phyloP scores from a whole-genome alignment of 2,113 vertebrate genomes.

The Pteropus alecto region DNA sequence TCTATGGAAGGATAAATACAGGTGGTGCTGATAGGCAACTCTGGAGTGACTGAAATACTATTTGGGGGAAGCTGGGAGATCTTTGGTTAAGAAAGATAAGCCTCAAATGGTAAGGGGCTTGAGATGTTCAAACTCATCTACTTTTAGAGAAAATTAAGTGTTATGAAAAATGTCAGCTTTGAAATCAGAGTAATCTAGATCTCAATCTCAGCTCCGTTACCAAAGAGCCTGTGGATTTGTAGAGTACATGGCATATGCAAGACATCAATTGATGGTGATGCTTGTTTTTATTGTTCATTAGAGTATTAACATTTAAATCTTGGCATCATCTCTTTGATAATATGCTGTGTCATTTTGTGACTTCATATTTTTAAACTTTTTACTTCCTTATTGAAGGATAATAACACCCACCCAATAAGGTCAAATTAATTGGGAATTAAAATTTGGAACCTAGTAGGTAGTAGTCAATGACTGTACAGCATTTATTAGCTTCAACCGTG shows the following conservation, averaged over 20 bases:
- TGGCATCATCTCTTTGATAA: not conserved
- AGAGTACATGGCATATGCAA: not conserved
- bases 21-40: not conserved
- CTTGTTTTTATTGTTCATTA: not conserved
- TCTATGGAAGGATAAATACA: not conserved
- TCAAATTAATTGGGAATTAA: not conserved
- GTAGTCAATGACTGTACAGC: not conserved
- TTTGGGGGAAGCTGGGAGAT: not conserved
- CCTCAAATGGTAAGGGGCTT: not conserved
- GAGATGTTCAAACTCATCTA: not conserved
- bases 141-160: not conserved
- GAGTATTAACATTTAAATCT: not conserved
- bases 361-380: not conserved
- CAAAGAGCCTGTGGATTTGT: not conserved
- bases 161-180: not conserved
- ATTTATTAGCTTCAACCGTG: not conserved
- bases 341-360: not conserved
- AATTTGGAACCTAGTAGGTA: not conserved
- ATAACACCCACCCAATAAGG: not conserved
- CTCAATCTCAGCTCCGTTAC: not conserved
- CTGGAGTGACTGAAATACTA: not conserved
- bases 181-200: not conserved
- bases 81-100: not conserved
- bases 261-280: not conserved
- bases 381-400: not conserved